Conservation (phyloP, 2,888 invertebrate species). For the Podotricha telesiphe region DNA sequence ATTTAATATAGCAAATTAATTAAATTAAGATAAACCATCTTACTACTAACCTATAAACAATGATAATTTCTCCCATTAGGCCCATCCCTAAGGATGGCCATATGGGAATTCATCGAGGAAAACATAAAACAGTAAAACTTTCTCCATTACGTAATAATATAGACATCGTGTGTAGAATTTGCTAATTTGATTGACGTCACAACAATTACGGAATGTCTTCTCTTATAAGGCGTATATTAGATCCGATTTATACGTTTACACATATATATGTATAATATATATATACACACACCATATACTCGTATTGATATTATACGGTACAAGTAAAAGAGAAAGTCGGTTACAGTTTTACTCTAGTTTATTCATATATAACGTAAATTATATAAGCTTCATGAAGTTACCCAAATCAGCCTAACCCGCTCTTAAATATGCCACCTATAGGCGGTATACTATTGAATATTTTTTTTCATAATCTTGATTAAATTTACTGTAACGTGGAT, state of each 20-base stretch:
- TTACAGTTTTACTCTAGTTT: no score
- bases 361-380: no score
- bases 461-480: slow-evolving; percentile 33
- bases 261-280: no score
- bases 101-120: slow-evolving; percentile 22
- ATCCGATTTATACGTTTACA: neutral
- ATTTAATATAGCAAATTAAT: neutral
- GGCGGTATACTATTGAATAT: slow-evolving; percentile 31
- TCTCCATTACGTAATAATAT: slow-evolving; percentile 29
- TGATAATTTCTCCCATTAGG: slow-evolving; percentile 1
- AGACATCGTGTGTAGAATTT: slow-evolving; percentile 26
- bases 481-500: slow-evolving; percentile 16
- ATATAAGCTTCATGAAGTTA: neutral
- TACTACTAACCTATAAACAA: slow-evolving; percentile 4
- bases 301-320: no score
- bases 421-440: slow-evolving; percentile 27
- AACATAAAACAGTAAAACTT: slow-evolving; percentile 22
- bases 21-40: neutral
- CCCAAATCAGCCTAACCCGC: neutral
- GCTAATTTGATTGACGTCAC: slow-evolving; percentile 23
- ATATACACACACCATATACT: no score
- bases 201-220: slow-evolving; percentile 2
- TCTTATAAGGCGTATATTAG: neutral
- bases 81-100: slow-evolving; percentile 1
- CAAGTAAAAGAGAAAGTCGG: no score